These are phyloP conservation scores for Neodiprion fabricii DNA, from an alignment of 1,140 invertebrate genomes.

Conservation along the genomic window DNA sequence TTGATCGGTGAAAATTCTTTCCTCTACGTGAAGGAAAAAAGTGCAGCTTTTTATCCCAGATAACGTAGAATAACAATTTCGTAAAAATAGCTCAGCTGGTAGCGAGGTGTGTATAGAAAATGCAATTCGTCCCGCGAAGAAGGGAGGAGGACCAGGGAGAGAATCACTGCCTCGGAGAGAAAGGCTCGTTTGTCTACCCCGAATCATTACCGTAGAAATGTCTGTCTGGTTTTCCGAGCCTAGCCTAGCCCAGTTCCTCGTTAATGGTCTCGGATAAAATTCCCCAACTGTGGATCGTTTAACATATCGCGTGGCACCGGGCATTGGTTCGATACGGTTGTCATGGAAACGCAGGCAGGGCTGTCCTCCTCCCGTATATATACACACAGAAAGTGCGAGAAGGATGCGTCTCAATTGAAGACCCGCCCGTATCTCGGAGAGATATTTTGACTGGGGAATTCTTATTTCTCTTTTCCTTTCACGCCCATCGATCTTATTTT, in stretches of 20 bases:
- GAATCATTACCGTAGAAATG: background rate
- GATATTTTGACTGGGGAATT: too few relatives aligned
- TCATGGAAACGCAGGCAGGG: slow-evolving; percentile 36
- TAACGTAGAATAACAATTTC: too few relatives aligned
- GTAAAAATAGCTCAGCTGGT: too few relatives aligned
- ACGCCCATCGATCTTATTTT: too few relatives aligned
- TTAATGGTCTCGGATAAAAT: slow-evolving; percentile 44
- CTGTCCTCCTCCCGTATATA: slow-evolving; percentile 23
- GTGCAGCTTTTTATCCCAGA: too few relatives aligned
- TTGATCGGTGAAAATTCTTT: too few relatives aligned
- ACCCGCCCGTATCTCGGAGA: slow-evolving; percentile 19
- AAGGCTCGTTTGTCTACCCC: background rate
- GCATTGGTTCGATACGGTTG: slow-evolving; percentile 44
- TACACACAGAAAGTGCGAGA: slow-evolving; percentile 34
- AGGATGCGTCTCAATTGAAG: slow-evolving; percentile 48
- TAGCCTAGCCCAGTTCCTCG: slow-evolving; percentile 34
- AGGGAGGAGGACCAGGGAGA: too few relatives aligned
- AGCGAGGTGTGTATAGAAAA: too few relatives aligned
- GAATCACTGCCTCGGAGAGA: background rate
- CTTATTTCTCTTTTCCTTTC: too few relatives aligned
- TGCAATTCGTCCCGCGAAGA: too few relatives aligned
- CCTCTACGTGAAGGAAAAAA: too few relatives aligned
- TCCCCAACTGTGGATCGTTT: slow-evolving; percentile 48
- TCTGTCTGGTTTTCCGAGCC: background rate
- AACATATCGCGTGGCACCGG: slow-evolving; percentile 42